Percentiles rank a stretch among this genome's conserved stretches.
Evolutionary conservation across 2,113 vertebrate species (phyloP).

Genomic region (Agelaius phoeniceus): DNA sequence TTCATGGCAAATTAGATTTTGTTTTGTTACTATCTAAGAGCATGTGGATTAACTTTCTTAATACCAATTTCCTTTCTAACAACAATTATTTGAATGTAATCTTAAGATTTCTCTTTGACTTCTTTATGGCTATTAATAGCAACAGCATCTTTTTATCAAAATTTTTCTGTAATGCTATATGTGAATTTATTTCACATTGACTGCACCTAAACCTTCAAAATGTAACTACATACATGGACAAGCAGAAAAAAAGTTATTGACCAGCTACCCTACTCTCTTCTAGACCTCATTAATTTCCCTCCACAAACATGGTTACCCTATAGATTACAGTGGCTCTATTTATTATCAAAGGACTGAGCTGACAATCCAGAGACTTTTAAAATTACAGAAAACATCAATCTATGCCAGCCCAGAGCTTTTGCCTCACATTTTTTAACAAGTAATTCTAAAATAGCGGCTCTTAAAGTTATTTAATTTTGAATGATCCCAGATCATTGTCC

Average conservation of each 20-base stretch:
- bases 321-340: background rate
- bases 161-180: background rate
- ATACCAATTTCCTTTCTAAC: background rate
- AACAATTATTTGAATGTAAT: background rate
- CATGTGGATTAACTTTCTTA: slow-evolving; percentile 7
- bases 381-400: background rate
- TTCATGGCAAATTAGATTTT: slow-evolving; percentile 31
- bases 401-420: background rate
- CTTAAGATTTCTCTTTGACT: background rate
- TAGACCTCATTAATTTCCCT: background rate
- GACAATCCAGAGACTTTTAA: background rate
- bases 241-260: background rate
- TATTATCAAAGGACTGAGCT: background rate
- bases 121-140: background rate
- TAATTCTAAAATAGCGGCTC: background rate
- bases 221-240: background rate
- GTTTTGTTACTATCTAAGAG: background rate
- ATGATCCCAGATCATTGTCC: background rate
- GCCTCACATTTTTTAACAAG: background rate
- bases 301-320: background rate
- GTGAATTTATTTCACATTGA: background rate
- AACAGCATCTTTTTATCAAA: background rate
- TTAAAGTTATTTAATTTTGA: background rate
- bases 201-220: background rate
- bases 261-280: background rate